A percentile compares a stretch with the other conserved stretches of the same genome.
Evolutionary conservation across 2,888 invertebrate species (phyloP).

Genomic region (Saturnia japonica): DNA sequence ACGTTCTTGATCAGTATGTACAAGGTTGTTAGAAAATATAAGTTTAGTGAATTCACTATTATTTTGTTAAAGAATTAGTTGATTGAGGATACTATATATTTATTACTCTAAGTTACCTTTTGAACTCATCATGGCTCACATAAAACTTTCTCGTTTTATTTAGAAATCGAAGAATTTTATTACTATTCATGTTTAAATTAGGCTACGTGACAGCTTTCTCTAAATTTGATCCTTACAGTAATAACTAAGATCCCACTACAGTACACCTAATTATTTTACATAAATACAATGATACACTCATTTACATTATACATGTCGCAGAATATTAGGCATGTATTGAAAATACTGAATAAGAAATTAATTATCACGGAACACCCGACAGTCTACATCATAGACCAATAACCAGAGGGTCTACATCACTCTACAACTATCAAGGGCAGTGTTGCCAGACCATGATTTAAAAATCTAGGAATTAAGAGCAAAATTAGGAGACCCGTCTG

Average conservation of each 20-base stretch:
- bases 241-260: not conserved
- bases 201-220: constrained; percentile 46
- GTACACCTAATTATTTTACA: not conserved
- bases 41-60: not conserved
- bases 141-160: constrained; percentile 39
- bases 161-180: constrained; percentile 42
- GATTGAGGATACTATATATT: not conserved
- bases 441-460: too few relatives aligned
- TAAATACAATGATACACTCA: not conserved
- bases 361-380: too few relatives aligned
- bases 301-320: not conserved
- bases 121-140: constrained; percentile 29
- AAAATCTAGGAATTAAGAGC: too few relatives aligned
- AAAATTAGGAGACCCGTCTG: too few relatives aligned
- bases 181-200: constrained; percentile 47
- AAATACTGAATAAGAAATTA: too few relatives aligned
- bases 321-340: not conserved
- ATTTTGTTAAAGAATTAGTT: not conserved
- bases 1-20: too few relatives aligned
- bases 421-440: too few relatives aligned
- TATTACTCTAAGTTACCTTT: constrained; percentile 38
- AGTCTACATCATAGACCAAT: too few relatives aligned
- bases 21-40: too few relatives aligned
- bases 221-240: constrained; percentile 43
- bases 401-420: too few relatives aligned